Evolutionary conservation across 2,888 invertebrate genomes (phyloP).

Genomic region (Nemotelus pantherinus): DNA sequence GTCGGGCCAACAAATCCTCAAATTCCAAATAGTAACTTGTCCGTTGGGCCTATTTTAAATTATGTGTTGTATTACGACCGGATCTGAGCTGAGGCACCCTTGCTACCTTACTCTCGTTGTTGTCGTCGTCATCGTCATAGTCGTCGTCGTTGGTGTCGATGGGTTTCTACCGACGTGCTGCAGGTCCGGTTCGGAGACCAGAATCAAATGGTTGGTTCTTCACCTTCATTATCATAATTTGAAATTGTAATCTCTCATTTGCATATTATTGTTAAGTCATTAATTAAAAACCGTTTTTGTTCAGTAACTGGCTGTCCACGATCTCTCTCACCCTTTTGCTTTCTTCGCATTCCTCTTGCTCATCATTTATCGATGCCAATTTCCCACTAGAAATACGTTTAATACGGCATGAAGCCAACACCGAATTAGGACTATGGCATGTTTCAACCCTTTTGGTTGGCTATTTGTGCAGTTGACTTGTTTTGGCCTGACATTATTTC

Average conservation of each 20-base stretch:
- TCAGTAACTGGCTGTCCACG: constrained; percentile 36
- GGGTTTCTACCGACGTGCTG: neutral
- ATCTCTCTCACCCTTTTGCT: constrained; percentile 14
- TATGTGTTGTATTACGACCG: constrained; percentile 33
- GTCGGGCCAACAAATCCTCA: constrained; percentile 33
- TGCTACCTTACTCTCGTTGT: neutral
- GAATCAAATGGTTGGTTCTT: constrained; percentile 28
- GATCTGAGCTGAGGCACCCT: neutral
- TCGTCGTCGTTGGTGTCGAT: no score
- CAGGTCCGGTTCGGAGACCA: neutral
- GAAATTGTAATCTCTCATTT: constrained; percentile 48
- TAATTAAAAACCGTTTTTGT: constrained; percentile 47
- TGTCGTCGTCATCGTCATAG: no score
- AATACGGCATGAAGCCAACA: constrained; percentile 21
- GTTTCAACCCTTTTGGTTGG: neutral
- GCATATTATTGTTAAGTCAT: constrained; percentile 48
- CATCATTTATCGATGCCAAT: constrained; percentile 42
- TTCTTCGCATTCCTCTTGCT: constrained; percentile 18
- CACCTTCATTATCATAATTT: constrained; percentile 47
- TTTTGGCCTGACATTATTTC: no score
- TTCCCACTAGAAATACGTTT: constrained; percentile 19
- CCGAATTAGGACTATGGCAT: constrained; percentile 12
- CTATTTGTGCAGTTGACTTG: no score
- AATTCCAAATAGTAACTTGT: constrained; percentile 34
- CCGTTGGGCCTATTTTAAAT: constrained; percentile 37